phyloP scores from a whole-genome alignment of 1,140 invertebrate species.

The Pectinophora gossypiella region DNA sequence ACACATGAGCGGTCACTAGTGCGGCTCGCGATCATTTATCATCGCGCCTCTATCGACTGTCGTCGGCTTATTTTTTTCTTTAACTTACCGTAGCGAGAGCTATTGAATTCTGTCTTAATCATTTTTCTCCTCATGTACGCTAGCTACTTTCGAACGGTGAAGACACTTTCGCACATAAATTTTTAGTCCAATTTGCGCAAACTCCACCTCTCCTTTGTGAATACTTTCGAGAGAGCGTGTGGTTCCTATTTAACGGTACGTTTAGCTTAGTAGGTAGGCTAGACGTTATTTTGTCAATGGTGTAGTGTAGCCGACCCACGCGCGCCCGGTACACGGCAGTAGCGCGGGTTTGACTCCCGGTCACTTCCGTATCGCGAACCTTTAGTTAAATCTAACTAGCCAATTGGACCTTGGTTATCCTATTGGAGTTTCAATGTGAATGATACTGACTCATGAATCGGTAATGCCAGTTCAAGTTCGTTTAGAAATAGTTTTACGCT shows the following conservation, averaged over 20 bases:
- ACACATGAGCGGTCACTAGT: background rate
- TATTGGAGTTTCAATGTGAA: slow-evolving; percentile 8
- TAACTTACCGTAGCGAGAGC: background rate
- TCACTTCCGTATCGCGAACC: slow-evolving; percentile 44
- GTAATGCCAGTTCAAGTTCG: background rate
- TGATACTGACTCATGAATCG: background rate
- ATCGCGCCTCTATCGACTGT: slow-evolving; percentile 1
- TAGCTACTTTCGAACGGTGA: background rate
- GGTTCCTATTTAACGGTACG: slow-evolving; percentile 28
- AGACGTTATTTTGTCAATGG: slow-evolving; percentile 31
- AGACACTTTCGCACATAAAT: background rate
- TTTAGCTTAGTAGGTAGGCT: slow-evolving; percentile 13
- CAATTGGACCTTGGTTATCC: slow-evolving; percentile 15
- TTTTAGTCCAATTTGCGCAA: background rate
- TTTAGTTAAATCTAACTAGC: slow-evolving; percentile 26
- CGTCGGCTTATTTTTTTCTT: background rate
- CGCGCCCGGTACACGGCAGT: slow-evolving; percentile 39
- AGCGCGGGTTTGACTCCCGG: slow-evolving; percentile 24
- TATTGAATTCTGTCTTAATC: background rate
- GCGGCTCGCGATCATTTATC: background rate
- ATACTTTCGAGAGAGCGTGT: slow-evolving; percentile 1
- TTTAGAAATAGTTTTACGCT: too few relatives aligned
- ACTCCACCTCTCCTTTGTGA: background rate
- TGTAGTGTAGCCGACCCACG: slow-evolving; percentile 40
- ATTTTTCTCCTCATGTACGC: background rate